Percentiles rank a stretch among this genome's conserved stretches.
phyloP scores from a whole-genome alignment of 2,797 vertebrate genomes.

The Xenopus petersii region DNA sequence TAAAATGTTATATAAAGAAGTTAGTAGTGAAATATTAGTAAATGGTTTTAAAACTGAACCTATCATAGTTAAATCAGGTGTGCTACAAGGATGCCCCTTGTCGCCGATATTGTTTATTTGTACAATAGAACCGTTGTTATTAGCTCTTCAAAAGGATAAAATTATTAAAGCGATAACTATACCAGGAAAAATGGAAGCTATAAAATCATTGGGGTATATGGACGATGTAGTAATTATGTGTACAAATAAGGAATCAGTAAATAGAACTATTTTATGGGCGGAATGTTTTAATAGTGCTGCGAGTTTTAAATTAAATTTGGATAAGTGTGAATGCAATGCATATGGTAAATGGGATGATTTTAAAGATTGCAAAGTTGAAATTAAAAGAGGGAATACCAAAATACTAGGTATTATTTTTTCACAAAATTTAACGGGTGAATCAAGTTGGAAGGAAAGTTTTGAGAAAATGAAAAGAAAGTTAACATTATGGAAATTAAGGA shows the following conservation, averaged over 20 bases:
- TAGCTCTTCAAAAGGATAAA: background rate
- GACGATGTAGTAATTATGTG: background rate
- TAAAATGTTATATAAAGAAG: background rate
- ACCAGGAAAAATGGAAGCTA: background rate
- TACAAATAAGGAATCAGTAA: background rate
- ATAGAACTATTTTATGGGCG: background rate
- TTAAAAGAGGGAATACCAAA: background rate
- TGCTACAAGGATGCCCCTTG: background rate
- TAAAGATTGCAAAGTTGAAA: background rate
- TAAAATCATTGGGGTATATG: background rate
- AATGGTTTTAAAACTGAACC: background rate
- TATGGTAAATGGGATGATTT: background rate
- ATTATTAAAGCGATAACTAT: background rate
- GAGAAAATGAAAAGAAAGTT: background rate
- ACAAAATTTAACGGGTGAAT: background rate
- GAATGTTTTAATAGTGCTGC: background rate
- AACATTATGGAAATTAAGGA: background rate
- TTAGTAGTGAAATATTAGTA: background rate
- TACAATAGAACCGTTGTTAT: background rate
- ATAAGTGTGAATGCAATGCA: background rate
- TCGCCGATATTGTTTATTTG: background rate
- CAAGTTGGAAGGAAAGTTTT: background rate
- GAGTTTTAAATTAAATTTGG: background rate
- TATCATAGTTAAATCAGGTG: background rate
- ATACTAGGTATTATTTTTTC: background rate